Evolutionary conservation across 2,113 vertebrate species (phyloP).

Genomic region (Limnothrissa miodon): DNA sequence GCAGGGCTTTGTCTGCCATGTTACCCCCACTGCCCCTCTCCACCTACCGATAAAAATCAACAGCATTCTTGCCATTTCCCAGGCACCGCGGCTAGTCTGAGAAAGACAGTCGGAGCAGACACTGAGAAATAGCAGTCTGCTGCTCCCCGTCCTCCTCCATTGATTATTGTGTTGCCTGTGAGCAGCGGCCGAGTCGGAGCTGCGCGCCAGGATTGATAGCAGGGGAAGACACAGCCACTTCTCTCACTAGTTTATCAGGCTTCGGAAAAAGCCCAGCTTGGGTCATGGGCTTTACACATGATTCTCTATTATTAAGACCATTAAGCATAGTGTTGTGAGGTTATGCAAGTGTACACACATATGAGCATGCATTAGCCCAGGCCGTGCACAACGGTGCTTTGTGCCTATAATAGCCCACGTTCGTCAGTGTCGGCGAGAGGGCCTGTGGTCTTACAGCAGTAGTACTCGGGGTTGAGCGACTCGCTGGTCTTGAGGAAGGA

Average conservation of each 20-base stretch:
- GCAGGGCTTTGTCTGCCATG: conserved; percentile 3
- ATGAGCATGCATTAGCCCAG: neutral
- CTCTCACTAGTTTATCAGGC: neutral
- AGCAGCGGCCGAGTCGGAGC: neutral
- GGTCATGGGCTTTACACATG: neutral
- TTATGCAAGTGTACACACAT: neutral
- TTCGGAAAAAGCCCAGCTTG: neutral
- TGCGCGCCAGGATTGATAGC: neutral
- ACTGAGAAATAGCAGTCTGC: neutral
- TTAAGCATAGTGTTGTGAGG: neutral
- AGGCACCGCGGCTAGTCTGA: neutral
- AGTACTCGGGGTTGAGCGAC: conserved; percentile 90
- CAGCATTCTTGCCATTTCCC: neutral
- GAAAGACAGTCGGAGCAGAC: neutral
- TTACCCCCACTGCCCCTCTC: no score
- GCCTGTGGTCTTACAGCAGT: conserved; percentile 53
- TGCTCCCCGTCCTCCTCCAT: neutral
- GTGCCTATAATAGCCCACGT: neutral
- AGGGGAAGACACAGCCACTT: neutral
- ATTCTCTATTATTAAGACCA: neutral
- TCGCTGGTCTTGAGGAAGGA: conserved; percentile 92
- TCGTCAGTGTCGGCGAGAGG: neutral
- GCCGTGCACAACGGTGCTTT: neutral
- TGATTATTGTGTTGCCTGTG: neutral
- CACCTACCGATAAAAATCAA: neutral